These are phyloP conservation scores for Ericerus pela DNA, from an alignment of 1,140 invertebrate species.

Conservation along the genomic window DNA sequence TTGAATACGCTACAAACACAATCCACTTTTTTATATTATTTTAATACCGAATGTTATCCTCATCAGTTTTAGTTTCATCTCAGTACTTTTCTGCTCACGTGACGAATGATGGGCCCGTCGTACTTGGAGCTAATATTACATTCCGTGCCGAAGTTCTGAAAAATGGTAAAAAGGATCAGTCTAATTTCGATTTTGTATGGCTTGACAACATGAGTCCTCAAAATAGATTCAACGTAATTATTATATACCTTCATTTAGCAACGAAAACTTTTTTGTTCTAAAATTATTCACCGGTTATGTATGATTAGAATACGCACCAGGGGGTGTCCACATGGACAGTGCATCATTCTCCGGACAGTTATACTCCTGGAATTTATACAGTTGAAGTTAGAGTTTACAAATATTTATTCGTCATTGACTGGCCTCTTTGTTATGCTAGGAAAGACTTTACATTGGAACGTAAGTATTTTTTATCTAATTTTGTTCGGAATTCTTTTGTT, in stretches of 20 bases:
- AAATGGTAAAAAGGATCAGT: conserved; percentile 29
- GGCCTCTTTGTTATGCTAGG: neutral
- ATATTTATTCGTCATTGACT: neutral
- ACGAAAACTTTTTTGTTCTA: neutral
- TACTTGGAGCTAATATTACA: conserved; percentile 45
- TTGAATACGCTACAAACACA: no score
- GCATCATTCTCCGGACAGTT: conserved; percentile 12
- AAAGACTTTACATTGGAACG: neutral
- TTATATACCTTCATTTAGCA: neutral
- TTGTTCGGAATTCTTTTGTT: neutral
- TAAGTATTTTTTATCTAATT: neutral
- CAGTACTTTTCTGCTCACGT: conserved; percentile 30
- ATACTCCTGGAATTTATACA: neutral
- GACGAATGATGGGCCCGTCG: conserved; percentile 41
- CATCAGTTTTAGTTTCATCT: no score
- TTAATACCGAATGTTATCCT: conserved; percentile 18
- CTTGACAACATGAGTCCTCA: conserved; percentile 38
- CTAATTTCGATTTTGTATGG: conserved; percentile 36
- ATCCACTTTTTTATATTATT: conserved; percentile 7
- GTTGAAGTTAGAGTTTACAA: neutral
- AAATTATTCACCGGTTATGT: neutral
- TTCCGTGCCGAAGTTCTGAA: conserved; percentile 42
- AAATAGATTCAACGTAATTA: conserved; percentile 35
- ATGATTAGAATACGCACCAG: conserved; percentile 3
- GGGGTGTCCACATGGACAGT: conserved; percentile 11